A percentile compares a stretch with the other conserved stretches of the same genome.
Conservation (phyloP, 1,140 invertebrate genomes). For the Pseudomyrmex flavicornis region DNA sequence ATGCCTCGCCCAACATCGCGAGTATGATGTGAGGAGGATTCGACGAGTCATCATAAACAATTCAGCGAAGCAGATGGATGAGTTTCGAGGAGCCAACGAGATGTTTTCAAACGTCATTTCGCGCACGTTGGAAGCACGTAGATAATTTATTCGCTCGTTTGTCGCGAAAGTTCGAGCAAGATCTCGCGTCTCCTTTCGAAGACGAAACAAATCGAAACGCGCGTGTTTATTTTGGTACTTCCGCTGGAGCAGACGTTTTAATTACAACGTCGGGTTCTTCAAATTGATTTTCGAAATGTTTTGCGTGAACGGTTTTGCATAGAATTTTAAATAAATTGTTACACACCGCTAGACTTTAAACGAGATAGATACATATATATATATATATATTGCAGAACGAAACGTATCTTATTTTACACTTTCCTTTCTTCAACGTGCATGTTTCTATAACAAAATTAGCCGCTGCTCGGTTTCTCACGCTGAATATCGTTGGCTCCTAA, state of each 20-base stretch:
- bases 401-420: slow-evolving; percentile 6
- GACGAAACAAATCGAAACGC: no score
- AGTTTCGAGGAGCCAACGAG: slow-evolving; percentile 44
- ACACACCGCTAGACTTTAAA: neutral
- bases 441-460: slow-evolving; percentile 39
- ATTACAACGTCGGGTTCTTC: no score
- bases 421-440: neutral
- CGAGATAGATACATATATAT: neutral
- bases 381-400: neutral
- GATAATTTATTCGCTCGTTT: no score
- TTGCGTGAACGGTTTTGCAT: no score
- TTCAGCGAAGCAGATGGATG: slow-evolving; percentile 30
- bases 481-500: slow-evolving; percentile 29
- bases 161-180: no score
- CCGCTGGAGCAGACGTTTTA: no score
- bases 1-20: neutral
- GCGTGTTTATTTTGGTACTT: no score
- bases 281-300: no score
- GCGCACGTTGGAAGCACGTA: no score
- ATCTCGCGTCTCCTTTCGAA: no score
- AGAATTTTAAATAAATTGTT: neutral
- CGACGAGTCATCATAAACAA: slow-evolving; percentile 7
- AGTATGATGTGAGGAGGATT: neutral
- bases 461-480: neutral
- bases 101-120: neutral